A percentile compares a stretch with the other conserved stretches of the same genome.
Evolutionary conservation across 1,140 invertebrate genomes (phyloP).

Genomic region (Aethina tumida): DNA sequence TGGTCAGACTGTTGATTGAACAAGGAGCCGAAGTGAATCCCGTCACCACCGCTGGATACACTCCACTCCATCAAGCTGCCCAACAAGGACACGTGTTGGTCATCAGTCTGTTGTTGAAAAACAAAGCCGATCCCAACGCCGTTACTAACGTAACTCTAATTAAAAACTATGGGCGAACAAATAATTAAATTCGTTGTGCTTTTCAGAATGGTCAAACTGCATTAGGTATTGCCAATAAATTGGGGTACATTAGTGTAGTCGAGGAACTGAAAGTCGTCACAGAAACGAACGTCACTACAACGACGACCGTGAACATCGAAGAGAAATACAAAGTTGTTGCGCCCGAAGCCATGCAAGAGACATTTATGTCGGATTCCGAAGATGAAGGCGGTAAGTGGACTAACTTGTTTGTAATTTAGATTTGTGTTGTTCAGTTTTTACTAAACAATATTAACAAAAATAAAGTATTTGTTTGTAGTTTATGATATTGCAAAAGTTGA

Average conservation of each 20-base stretch:
- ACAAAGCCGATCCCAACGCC: constrained; percentile 91
- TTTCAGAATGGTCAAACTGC: constrained; percentile 90
- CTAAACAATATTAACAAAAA: no score
- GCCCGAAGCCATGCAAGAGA: constrained; percentile 98
- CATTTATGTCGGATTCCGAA: constrained; percentile 97
- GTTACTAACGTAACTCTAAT: constrained; percentile 70
- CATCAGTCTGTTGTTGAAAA: constrained; percentile 86
- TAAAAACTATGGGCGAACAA: neutral
- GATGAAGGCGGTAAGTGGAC: constrained; percentile 84
- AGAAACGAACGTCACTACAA: constrained; percentile 73
- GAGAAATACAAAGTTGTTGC: constrained; percentile 95
- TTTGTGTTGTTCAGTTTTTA: no score
- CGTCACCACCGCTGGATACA: constrained; percentile 80
- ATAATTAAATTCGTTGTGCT: neutral
- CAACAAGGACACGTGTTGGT: constrained; percentile 96
- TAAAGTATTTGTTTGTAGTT: no score
- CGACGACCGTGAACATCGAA: constrained; percentile 58
- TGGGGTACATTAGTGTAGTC: constrained; percentile 96
- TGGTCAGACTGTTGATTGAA: constrained; percentile 81
- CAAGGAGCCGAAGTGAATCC: constrained; percentile 64
- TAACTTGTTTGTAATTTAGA: no score
- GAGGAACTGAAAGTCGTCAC: constrained; percentile 97
- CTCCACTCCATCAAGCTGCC: constrained; percentile 94
- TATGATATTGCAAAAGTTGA: no score
- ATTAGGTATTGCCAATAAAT: constrained; percentile 86